Evolutionary conservation across 2,113 vertebrate species (phyloP), one percentile per base, ranked within the genome.

Genomic region (Sorex fumeus): DNA sequence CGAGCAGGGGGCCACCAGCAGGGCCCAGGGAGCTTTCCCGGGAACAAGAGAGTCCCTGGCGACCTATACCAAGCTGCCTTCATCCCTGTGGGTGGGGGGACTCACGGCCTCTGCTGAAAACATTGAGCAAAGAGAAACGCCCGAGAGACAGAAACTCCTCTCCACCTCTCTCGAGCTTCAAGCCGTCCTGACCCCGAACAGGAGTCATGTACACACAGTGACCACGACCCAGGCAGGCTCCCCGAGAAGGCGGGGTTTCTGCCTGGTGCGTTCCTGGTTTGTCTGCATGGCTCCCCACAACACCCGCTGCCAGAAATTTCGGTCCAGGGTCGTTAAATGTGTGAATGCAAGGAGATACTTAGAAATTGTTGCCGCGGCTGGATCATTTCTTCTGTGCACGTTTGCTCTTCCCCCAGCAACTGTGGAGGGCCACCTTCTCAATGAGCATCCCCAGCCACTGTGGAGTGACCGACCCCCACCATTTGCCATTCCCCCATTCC

Each of bases 71-170:
- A 75, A 80, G 66, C 50, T 87, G n/a, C 87, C 95, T 90, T 62
- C 74, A 88, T 84, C 67, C 40, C 57, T n/a, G 75, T 60, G 70
- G 90, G 93, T 83, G 70, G 62, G 8, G 71, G 60, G 30, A 89
- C 36, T 88, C 89, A 87, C 40, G 67, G 34, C 30, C 12, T 3
- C 69, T 34, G 45, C 69, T 78, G 45, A 91, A 91, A 89, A 34
- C 32, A 77, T 45, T 57, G 34, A 43, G 8, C 10, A 50, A 67
- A 90, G 64, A 81, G 62, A 67, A 81, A 28, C 23, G 64, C 5
- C 3, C n/a, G 10, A 28, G 34, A 18, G 16, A 57, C 18, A 19
- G 15, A 12, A 77, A 71, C 45, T 1, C 16, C 78, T 28, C n/a
- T 57, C 28, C 47, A 87, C 32, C 66, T 6, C n/a, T 36, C 23